Conservation (phyloP, 1,140 invertebrate genomes). For the Melitaea cinxia region DNA sequence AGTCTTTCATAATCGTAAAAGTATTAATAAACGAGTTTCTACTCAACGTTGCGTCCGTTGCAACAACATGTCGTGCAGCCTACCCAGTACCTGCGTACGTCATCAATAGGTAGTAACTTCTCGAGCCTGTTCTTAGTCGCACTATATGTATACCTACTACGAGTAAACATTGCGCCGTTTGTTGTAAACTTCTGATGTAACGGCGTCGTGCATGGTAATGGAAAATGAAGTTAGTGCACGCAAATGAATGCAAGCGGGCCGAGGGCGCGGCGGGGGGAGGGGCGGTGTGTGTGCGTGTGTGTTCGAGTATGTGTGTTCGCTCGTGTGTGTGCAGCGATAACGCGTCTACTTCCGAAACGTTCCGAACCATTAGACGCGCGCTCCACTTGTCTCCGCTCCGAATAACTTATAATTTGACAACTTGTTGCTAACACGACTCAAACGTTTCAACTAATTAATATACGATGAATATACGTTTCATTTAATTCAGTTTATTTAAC, state of each 20-base stretch:
- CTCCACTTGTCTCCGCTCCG: constrained; percentile 28
- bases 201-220: constrained; percentile 1
- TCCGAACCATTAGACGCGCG: constrained; percentile 62
- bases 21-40: no score
- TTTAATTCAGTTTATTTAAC: no score
- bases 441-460: no score
- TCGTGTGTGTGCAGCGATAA: constrained; percentile 42
- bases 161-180: no score
- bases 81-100: no score
- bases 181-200: background rate
- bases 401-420: background rate
- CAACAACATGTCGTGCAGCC: no score
- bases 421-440: background rate
- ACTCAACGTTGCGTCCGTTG: no score
- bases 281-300: background rate
- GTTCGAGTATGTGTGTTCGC: constrained; percentile 16
- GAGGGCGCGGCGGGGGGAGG: constrained; percentile 41
- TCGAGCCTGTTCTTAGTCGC: no score
- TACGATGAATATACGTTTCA: no score
- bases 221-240: constrained; percentile 3
- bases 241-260: constrained; percentile 46
- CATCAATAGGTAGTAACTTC: no score
- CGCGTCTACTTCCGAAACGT: constrained; percentile 59
- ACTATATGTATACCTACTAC: no score
- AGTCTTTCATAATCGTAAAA: no score